Base-by-base conservation (phyloP, 2,113 vertebrate species). In the Osmerus mordax region DNA sequence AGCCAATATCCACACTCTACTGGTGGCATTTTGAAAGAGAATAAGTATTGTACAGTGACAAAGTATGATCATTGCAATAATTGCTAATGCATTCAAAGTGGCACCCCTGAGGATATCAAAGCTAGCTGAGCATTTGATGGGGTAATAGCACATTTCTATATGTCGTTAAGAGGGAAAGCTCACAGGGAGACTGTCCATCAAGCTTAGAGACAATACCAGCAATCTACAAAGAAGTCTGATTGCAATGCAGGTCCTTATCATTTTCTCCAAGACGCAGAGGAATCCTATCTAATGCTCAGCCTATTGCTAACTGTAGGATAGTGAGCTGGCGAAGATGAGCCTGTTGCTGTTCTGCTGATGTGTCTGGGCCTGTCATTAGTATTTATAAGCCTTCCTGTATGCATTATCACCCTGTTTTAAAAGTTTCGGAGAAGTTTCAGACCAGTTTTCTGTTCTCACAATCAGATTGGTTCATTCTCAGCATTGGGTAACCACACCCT, bases 391-490 rank as follows among this genome's bases (percentile, higher is more conserved):
- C 68, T 70, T 61, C 79, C 69, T 51, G 75, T 68, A 67, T 80
- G 81, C 81, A 83, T 83, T 84, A 86, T 84, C 83, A 81, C 77
- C 74, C 70, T 74, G 73, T 84, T 87, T 87, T 73, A 86, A 70
- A 89, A 84, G 85, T 88, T 79, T 41, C 62, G 3, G 14, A 36
- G 59, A 25, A 51, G 53, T 60, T 63, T 29, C 9, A 4, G 47
- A 73, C 70, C 85, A 86, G 67, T 84, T 81, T 4, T 67, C 75
- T 15, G 56, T 36, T 61, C 62, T 71, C 60, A 18, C 41, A 73
- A 71, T 29, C 1, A 1, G 41, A 61, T 28, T 51, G 55, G 58
- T 21, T 69, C 19, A 1, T 32, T 64, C 32, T 47, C 61, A 79
- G 70, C 77, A 82, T 21, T 21, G 21, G 21, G 21, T 21, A 51